Evolutionary conservation across 1,140 invertebrate genomes (phyloP).

Genomic region (Berghia stephanieae): DNA sequence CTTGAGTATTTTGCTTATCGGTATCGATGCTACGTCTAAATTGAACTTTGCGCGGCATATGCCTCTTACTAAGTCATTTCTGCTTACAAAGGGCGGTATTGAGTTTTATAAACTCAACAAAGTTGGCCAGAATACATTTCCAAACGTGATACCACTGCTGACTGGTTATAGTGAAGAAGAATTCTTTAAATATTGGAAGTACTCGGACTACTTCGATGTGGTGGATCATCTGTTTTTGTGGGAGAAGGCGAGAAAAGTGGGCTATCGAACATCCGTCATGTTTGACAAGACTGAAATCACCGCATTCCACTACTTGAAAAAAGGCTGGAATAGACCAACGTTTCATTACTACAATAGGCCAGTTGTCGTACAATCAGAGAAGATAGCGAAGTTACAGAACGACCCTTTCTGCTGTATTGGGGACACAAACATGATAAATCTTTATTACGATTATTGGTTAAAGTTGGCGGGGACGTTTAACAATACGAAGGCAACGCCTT

Average conservation of each 20-base stretch:
- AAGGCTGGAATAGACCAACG: conserved; percentile 7
- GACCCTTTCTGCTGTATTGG: not conserved
- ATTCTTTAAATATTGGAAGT: not conserved
- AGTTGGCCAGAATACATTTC: not conserved
- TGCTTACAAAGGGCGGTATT: too few relatives aligned
- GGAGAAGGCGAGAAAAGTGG: not conserved
- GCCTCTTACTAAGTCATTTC: too few relatives aligned
- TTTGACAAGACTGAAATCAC: not conserved
- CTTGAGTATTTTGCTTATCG: too few relatives aligned
- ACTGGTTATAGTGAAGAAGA: not conserved
- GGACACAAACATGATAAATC: not conserved
- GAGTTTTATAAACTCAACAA: conserved; percentile 14
- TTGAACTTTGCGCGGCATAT: too few relatives aligned
- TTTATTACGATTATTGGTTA: not conserved
- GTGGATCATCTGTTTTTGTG: conserved; percentile 13
- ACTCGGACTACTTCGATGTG: not conserved
- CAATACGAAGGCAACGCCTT: not conserved
- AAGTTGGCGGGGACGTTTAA: not conserved
- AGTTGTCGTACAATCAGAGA: not conserved
- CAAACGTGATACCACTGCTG: not conserved
- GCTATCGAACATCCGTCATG: not conserved
- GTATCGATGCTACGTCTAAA: too few relatives aligned
- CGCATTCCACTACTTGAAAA: conserved; percentile 10
- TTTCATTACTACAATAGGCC: conserved; percentile 7
- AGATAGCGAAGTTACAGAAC: not conserved